Evolutionary conservation across 2,797 vertebrate species (phyloP), one percentile per base, ranked within the genome.

Genomic region (Florisuga fusca): DNA sequence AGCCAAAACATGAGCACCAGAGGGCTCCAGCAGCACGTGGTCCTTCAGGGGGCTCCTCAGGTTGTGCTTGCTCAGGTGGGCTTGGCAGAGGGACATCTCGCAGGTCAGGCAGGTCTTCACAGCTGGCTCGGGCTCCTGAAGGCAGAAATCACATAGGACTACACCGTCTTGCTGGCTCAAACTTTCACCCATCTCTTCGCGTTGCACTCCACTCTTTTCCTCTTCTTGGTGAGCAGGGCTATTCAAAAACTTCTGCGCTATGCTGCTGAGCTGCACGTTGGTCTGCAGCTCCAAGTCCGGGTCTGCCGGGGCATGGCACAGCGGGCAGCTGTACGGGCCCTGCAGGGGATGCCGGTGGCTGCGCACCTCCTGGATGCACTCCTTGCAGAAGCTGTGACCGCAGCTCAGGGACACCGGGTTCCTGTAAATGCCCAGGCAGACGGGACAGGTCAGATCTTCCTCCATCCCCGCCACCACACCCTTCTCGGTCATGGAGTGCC

Each of bases 321-420:
- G 38, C 6, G 63, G 88, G 74, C 94, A 96, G 1, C 12, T 3
- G 43, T 26, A 34, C 0, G 5, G 2, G 20, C 11, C 4, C 46
- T 2, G 33, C 23, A 0, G 31, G 38, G 1, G 0, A 0, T 3
- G 62, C 71, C 6, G 43, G 11, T 2, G 12, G 21, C 20, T 6
- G 2, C 7, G 6, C 3, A 4, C 85, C 63, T 83, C 55, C 74
- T 6, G 6, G 84, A 98, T 89, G 43, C 98, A 98, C 8, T 5
- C 36, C 66, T 55, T 57, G 68, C 98, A 98, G 97, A 98, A 98
- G 96, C 96, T 98, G 97, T 98, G 98, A 2, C 97, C 97, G 23
- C 98, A 98, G 23, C 93, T 87, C 53, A 98, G 95, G 11, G 81
- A 75, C 71, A 97, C 79, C 0, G 98, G 98, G 1, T 97, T 91